Evolutionary conservation across 1,140 invertebrate genomes (phyloP), one percentile per base, ranked within the genome.

Genomic region (Tribolium madens): DNA sequence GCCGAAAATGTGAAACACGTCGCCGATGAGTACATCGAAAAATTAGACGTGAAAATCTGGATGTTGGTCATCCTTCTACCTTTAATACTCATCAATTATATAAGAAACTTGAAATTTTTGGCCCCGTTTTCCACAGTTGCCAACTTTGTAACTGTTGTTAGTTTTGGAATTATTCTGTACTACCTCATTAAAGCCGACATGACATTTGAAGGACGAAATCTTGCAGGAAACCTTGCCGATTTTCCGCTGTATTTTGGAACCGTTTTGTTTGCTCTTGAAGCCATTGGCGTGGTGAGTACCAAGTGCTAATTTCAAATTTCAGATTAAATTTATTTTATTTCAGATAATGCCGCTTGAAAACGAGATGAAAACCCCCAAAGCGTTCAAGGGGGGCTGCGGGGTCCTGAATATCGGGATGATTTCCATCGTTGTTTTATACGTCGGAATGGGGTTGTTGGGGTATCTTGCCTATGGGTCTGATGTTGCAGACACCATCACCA

Each of bases 251-350:
- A 90, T 48, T 95, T 97, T 84, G 96, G 96, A 0, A 97, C 95
- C 0, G 93, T 94, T 0, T 87, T 98, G 2, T 98, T 96, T 87
- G 94, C 96, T 0, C 87, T 97, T 53, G 96, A 97, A 85, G 96
- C 96, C 10, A 96, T 97, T 47, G 84, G 84, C 13, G 82, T 85
- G 76, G 84, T 84, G 80, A 84, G 83, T 83, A 2, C 2, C 6
- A 31, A 31, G 6, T 31, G 2, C 6, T 31, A 31, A 31, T 31
- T 31, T n/a, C n/a, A n/a, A n/a, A n/a, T n/a, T n/a, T n/a, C n/a
- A n/a, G n/a, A n/a, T n/a, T n/a, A n/a, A n/a, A n/a, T n/a, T n/a
- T n/a, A n/a, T 21, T 42, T 9, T 42, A 10, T 81, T 80, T 10
- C 73, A 95, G 94, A 93, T 96, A 46, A 88, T 96, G 84, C 95